These are phyloP conservation scores for Drosophila arizonae DNA, from an alignment of 1,140 invertebrate genomes.

Conservation along the genomic window DNA sequence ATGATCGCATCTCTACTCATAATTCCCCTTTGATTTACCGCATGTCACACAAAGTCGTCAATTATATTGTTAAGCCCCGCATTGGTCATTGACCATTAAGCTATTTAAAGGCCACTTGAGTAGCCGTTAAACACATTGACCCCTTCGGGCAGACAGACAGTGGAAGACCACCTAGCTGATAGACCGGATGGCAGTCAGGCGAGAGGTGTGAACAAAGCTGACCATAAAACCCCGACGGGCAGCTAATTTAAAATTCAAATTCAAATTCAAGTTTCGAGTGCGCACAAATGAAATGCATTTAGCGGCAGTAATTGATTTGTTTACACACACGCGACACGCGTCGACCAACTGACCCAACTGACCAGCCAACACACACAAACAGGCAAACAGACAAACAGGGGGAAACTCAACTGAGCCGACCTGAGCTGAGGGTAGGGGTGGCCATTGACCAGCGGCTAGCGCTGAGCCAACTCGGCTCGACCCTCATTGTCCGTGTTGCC, in stretches of 20 bases:
- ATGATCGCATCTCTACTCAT: not conserved
- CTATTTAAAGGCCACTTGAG: constrained; percentile 55
- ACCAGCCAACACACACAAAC: constrained; percentile 17
- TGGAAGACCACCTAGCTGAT: constrained; percentile 5
- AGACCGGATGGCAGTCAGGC: not conserved
- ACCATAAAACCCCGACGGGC: constrained; percentile 40
- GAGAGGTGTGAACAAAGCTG: constrained; percentile 62
- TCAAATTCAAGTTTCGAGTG: constrained; percentile 71
- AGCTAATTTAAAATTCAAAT: constrained; percentile 77
- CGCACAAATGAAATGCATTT: constrained; percentile 64
- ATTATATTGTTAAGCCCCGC: constrained; percentile 35
- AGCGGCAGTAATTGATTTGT: constrained; percentile 75
- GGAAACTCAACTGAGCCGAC: constrained; percentile 3
- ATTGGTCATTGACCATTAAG: constrained; percentile 30
- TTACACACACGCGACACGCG: constrained; percentile 57
- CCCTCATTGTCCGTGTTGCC: constrained; percentile 49
- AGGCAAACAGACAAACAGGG: not conserved
- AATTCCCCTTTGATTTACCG: constrained; percentile 7
- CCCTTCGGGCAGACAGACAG: constrained; percentile 33
- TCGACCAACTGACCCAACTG: constrained; percentile 51
- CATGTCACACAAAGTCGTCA: constrained; percentile 27
- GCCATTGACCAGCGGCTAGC: constrained; percentile 42
- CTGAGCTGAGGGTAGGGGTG: constrained; percentile 1
- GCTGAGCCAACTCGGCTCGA: constrained; percentile 9
- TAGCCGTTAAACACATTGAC: constrained; percentile 58